Percentiles rank a stretch among this genome's conserved stretches.
Conservation (phyloP, 37 sponge, comb jelly and placozoan genomes). For the Theonella swinhoei region DNA sequence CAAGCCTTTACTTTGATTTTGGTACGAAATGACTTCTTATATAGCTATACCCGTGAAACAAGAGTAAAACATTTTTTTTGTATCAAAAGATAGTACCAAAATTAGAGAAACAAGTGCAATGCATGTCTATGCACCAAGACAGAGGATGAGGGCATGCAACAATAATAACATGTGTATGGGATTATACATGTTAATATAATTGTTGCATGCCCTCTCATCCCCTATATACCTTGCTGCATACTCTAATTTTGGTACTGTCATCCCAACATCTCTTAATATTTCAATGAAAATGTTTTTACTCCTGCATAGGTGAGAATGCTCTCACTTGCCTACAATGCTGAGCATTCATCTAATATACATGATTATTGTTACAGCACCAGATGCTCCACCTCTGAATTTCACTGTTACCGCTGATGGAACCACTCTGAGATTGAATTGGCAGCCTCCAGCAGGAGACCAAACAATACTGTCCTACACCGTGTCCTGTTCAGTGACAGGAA, state of each 20-base stretch:
- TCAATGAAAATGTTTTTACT: background rate
- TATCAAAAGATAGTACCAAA: background rate
- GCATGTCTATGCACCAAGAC: no score
- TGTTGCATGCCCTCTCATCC: no score
- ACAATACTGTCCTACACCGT: conserved; percentile 17
- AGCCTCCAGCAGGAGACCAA: background rate
- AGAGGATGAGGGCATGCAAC: no score
- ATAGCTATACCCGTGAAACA: background rate
- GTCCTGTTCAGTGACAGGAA: background rate
- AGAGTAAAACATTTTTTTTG: background rate
- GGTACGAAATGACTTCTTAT: conserved; percentile 2
- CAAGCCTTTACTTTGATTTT: no score
- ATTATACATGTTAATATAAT: background rate
- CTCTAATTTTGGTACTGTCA: background rate
- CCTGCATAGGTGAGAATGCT: background rate
- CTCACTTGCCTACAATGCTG: no score
- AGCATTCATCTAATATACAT: no score
- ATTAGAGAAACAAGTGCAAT: no score
- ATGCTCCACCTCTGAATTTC: conserved; percentile 21
- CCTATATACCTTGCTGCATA: background rate
- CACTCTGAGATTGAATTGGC: conserved; percentile 4
- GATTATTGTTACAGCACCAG: background rate
- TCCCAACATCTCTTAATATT: no score
- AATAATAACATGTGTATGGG: no score
- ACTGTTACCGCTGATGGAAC: background rate